These are phyloP conservation scores for Myiozetetes cayanensis DNA, from an alignment of 2,113 vertebrate species.

Conservation along the genomic window DNA sequence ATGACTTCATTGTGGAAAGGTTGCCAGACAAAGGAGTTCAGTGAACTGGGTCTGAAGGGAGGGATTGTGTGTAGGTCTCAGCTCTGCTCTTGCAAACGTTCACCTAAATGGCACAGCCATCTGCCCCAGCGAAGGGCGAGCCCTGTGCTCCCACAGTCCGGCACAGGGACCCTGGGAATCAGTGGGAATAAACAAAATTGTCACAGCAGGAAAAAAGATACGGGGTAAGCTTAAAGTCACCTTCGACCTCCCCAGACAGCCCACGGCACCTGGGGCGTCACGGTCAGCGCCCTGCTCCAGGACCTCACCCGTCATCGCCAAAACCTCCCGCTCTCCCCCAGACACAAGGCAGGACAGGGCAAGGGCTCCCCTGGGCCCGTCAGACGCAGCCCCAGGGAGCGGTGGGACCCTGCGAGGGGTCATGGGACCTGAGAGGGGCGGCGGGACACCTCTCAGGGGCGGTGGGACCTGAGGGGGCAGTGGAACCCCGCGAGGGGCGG, in stretches of 20 bases:
- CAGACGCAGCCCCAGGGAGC: fast-evolving
- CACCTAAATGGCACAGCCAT: fast-evolving
- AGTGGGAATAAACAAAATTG: neutral
- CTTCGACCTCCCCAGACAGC: fast-evolving
- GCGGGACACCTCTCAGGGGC: neutral
- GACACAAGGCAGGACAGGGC: fast-evolving
- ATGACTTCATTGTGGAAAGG: conserved; percentile 21
- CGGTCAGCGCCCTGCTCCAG: fast-evolving
- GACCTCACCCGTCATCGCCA: fast-evolving
- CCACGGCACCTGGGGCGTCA: fast-evolving
- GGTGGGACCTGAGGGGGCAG: too few species aligned
- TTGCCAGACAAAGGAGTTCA: conserved; percentile 18
- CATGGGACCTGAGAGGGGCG: neutral
- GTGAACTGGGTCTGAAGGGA: neutral
- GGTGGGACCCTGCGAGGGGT: too few species aligned
- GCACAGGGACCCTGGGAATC: fast-evolving
- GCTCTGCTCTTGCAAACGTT: neutral
- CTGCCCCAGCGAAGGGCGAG: fast-evolving
- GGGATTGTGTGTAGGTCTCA: neutral
- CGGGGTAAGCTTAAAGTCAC: neutral
- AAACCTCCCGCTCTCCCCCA: fast-evolving
- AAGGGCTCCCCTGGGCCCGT: fast-evolving
- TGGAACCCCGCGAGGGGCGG: too few species aligned
- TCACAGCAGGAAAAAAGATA: neutral
- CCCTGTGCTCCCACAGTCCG: fast-evolving